Percentiles rank a stretch among this genome's conserved stretches.
phyloP scores from a whole-genome alignment of 2,113 vertebrate genomes.

The Arothron firmamentum region DNA sequence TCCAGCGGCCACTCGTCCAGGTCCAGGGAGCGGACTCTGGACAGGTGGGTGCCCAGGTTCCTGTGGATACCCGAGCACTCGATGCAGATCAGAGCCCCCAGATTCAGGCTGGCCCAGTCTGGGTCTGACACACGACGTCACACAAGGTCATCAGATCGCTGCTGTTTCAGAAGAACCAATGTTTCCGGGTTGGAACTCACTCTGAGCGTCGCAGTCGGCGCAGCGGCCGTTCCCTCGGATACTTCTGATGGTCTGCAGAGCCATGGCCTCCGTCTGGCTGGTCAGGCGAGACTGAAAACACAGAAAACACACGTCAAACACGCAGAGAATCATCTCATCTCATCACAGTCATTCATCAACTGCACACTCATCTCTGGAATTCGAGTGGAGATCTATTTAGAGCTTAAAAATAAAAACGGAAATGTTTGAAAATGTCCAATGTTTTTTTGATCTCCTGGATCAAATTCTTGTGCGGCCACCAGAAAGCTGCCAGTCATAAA shows the following conservation, averaged over 20 bases:
- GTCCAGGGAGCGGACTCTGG: conserved; percentile 92
- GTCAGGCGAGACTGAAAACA: conserved; percentile 85
- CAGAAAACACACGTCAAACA: conserved; percentile 6
- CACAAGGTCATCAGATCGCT: background rate
- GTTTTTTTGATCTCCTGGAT: too few species aligned
- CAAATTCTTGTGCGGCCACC: too few species aligned
- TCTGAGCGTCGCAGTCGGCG: conserved; percentile 90
- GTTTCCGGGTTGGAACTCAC: conserved; percentile 73
- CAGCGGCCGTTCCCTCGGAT: conserved; percentile 90
- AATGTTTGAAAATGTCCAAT: too few species aligned
- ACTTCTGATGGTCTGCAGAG: conserved; percentile 89
- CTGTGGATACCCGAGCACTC: conserved; percentile 98
- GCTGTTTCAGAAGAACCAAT: background rate
- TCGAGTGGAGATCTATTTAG: too few species aligned
- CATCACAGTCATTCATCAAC: too few species aligned
- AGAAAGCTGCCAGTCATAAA: too few species aligned
- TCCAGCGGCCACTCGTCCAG: conserved; percentile 96
- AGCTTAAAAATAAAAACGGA: too few species aligned
- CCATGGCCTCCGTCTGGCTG: conserved; percentile 93
- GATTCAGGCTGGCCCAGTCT: conserved; percentile 95
- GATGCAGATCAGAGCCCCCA: conserved; percentile 96
- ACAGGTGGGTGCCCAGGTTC: conserved; percentile 94
- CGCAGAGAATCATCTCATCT: too few species aligned
- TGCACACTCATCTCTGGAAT: too few species aligned
- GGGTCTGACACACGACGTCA: conserved; percentile 74